Evolutionary conservation across 2,113 vertebrate genomes (phyloP).

Genomic region (Furnarius figulus): DNA sequence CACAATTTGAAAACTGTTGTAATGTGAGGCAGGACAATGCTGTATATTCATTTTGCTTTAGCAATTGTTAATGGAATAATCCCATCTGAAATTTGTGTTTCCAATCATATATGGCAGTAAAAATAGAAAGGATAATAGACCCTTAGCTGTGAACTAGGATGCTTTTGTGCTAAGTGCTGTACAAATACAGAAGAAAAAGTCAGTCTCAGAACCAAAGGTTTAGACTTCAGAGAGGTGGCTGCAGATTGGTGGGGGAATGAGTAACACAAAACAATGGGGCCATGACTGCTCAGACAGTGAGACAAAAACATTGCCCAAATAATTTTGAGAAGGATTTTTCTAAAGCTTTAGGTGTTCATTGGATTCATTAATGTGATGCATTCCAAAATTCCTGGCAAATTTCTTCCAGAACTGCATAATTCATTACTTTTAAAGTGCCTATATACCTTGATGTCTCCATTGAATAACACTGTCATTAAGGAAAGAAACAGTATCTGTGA

Average conservation of each 20-base stretch:
- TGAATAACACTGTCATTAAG: not conserved
- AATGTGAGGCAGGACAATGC: not conserved
- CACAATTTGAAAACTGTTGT: not conserved
- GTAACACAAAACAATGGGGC: not conserved
- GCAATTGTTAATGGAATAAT: not conserved
- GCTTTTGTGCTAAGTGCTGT: not conserved
- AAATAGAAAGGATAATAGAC: not conserved
- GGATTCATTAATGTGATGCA: not conserved
- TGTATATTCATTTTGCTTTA: not conserved
- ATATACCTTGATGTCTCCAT: not conserved
- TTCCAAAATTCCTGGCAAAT: not conserved
- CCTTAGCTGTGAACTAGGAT: not conserved
- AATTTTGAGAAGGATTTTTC: not conserved
- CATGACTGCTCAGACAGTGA: not conserved
- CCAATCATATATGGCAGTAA: not conserved
- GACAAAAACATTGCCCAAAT: not conserved
- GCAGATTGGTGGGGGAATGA: not conserved
- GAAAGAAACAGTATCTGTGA: not conserved
- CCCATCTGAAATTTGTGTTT: not conserved
- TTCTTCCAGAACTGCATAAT: not conserved
- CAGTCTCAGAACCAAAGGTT: not conserved
- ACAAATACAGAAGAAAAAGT: not conserved
- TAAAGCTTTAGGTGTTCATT: not conserved
- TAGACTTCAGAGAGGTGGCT: not conserved
- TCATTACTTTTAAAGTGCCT: not conserved